Conservation (phyloP, 2,888 invertebrate genomes). For the Euphydryas editha region DNA sequence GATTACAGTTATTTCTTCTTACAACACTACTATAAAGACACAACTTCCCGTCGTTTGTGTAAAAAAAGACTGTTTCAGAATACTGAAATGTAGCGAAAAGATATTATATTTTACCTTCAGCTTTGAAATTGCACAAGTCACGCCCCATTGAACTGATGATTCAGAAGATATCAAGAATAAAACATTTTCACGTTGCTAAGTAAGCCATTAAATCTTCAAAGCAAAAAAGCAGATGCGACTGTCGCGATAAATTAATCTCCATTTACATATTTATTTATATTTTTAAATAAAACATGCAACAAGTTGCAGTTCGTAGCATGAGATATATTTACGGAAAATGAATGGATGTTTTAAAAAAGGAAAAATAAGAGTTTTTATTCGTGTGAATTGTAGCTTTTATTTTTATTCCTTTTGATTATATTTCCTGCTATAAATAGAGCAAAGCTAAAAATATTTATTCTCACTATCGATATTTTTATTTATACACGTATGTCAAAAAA, state of each 20-base stretch:
- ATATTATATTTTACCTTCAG: background rate
- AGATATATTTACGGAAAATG: background rate
- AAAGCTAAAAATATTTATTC: too few relatives aligned
- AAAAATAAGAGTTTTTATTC: background rate
- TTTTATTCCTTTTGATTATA: background rate
- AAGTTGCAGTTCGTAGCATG: slow-evolving; percentile 3
- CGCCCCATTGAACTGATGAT: slow-evolving; percentile 19
- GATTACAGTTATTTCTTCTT: too few relatives aligned
- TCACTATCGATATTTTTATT: too few relatives aligned
- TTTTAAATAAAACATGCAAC: slow-evolving; percentile 8
- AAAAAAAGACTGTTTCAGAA: background rate
- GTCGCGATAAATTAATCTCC: slow-evolving; percentile 9
- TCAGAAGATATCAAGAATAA: slow-evolving; percentile 17
- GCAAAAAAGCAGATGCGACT: slow-evolving; percentile 9
- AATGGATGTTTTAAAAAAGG: slow-evolving; percentile 4
- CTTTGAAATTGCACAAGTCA: slow-evolving; percentile 23
- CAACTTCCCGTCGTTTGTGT: too few relatives aligned
- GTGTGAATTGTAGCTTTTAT: background rate
- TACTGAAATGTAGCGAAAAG: background rate
- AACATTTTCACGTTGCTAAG: slow-evolving; percentile 23
- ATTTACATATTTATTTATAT: background rate
- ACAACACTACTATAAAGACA: too few relatives aligned
- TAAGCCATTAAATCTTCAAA: slow-evolving; percentile 21
- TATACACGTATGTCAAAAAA: too few relatives aligned
- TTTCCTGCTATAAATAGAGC: background rate